These are phyloP conservation scores for Meghimatium bilineatum DNA, from an alignment of 2,888 invertebrate species.

Conservation along the genomic window DNA sequence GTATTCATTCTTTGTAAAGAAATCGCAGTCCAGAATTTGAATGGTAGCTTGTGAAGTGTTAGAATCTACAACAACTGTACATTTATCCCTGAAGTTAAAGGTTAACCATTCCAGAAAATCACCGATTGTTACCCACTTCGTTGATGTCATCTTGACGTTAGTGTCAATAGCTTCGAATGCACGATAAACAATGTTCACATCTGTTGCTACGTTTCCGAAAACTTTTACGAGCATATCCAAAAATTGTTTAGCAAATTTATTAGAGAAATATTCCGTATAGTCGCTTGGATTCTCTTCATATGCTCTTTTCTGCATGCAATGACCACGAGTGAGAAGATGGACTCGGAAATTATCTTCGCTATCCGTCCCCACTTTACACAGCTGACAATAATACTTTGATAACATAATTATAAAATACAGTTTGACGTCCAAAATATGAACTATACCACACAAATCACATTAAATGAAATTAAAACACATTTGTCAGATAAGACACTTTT, in stretches of 20 bases:
- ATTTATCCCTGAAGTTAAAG: not conserved
- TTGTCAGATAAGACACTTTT: too few relatives aligned
- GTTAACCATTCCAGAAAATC: slow-evolving; percentile 26
- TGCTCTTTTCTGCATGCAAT: slow-evolving; percentile 5
- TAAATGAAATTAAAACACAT: too few relatives aligned
- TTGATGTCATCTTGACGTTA: not conserved
- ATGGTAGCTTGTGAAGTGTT: not conserved
- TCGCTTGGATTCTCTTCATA: slow-evolving; percentile 6
- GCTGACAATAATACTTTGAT: slow-evolving; percentile 16
- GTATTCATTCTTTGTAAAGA: not conserved
- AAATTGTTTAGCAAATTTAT: slow-evolving; percentile 31
- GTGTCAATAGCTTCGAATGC: not conserved
- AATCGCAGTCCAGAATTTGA: not conserved
- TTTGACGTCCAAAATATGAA: too few relatives aligned
- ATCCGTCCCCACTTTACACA: slow-evolving; percentile 4
- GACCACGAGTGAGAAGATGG: not conserved
- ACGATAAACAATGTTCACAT: slow-evolving; percentile 2
- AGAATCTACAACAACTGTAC: not conserved
- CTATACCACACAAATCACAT: too few relatives aligned
- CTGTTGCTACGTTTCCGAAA: not conserved
- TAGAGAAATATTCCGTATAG: slow-evolving; percentile 18
- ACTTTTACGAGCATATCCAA: not conserved
- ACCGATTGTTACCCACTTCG: slow-evolving; percentile 16
- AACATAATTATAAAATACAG: not conserved
- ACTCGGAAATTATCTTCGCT: slow-evolving; percentile 1